Percentiles rank a stretch among this genome's conserved stretches.
Conservation (phyloP, 2,797 vertebrate genomes). For the Galagoides demidoff region DNA sequence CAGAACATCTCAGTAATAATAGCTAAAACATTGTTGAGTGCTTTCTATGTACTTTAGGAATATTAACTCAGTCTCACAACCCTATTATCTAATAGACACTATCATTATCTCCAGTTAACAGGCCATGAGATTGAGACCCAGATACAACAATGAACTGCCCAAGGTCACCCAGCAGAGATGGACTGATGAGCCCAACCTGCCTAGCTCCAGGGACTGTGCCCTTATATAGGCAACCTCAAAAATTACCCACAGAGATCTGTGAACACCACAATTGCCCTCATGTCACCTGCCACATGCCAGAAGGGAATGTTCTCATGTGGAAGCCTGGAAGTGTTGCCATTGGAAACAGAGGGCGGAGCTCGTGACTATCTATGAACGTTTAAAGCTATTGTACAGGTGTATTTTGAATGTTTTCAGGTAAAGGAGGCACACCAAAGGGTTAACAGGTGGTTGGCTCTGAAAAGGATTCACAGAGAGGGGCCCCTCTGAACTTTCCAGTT, state of each 20-base stretch:
- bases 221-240: background rate
- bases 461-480: background rate
- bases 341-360: background rate
- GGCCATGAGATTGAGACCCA: background rate
- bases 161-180: background rate
- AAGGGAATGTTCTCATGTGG: rapidly evolving
- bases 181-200: background rate
- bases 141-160: background rate
- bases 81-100: background rate
- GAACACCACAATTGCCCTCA: too few relatives aligned
- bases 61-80: background rate
- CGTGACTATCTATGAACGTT: background rate
- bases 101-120: background rate
- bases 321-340: background rate
- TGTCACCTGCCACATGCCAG: background rate
- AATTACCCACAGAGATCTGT: background rate
- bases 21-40: background rate
- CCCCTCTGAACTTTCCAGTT: background rate
- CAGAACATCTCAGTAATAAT: background rate
- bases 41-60: background rate
- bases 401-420: background rate
- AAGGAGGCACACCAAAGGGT: background rate
- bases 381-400: background rate
- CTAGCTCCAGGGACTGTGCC: background rate
- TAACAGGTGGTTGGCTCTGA: background rate